Base-by-base conservation (phyloP, 2,797 vertebrate genomes). In the Poeciliopsis presidionis region DNA sequence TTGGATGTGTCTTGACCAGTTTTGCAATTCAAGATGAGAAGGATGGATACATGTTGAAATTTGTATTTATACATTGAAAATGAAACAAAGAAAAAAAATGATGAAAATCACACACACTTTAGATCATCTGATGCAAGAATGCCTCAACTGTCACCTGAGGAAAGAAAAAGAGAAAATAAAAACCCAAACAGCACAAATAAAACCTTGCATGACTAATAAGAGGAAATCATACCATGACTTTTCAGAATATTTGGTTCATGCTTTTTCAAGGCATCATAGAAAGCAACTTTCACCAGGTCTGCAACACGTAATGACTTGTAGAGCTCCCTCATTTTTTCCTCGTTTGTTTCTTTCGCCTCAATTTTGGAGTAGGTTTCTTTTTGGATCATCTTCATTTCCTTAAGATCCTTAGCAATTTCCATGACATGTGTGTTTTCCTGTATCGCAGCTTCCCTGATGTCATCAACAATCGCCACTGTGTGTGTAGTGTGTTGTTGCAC, bases 401-500 rank as follows among this genome's bases (percentile, higher is more conserved):
- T 70, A 14, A 94, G 88, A 11, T 85, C 53, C 0, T 91, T 81
- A 14, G 16, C 57, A 67, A 94, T 79, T 4, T 59, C 59, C 86
- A 90, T 82, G 0, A 87, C 90, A 12, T 49, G 2, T 0, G 72
- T 33, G 33, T 87, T 75, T 0, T 9, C 0, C 22, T 76, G 72
- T 76, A 85, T 84, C 33, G 94, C 33, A 0, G 0, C 0, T 0
- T 25, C 0, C 51, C 0, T 76, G 0, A 88, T 83, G 4, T 1
- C 4, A 9, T 90, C 83, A 0, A 94, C 81, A 75, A 94, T 92
- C 0, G 43, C 65, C 55, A 55, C 91, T 93, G 80, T 70, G 12
- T 70, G 9, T 70, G 9, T 45, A n/a, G 13, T 4, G 81, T 78
- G 12, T 3, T 41, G 18, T 41, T 41, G 65, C 12, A 55, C 30